Evolutionary conservation across 2,797 vertebrate genomes (phyloP).

Genomic region (Poecile montanus): DNA sequence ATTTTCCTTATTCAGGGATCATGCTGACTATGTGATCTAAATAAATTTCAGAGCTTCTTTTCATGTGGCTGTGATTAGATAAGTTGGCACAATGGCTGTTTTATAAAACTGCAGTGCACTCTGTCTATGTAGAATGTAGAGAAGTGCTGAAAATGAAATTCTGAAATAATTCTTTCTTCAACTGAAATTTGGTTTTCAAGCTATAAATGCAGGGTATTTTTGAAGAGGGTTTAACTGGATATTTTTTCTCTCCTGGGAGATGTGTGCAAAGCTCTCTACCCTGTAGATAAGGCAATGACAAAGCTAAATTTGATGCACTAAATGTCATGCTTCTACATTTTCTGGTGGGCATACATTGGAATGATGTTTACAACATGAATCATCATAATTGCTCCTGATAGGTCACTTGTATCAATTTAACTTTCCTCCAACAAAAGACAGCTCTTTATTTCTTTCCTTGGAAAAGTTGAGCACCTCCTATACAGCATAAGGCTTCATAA

Average conservation of each 20-base stretch:
- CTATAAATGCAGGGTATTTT: not conserved
- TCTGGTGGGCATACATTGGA: not conserved
- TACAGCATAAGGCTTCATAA: not conserved
- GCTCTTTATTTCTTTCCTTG: not conserved
- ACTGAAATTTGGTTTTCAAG: not conserved
- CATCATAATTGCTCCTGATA: slow-evolving; percentile 21
- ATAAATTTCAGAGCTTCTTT: slow-evolving; percentile 42
- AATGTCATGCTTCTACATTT: slow-evolving; percentile 4
- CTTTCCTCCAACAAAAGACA: not conserved
- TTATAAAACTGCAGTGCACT: not conserved
- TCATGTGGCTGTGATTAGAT: slow-evolving; percentile 39
- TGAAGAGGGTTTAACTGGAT: not conserved
- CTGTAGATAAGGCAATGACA: not conserved
- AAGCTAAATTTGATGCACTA: slow-evolving; percentile 3
- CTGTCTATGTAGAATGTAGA: not conserved
- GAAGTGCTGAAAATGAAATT: not conserved
- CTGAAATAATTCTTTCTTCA: not conserved
- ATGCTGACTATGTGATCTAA: slow-evolving; percentile 48
- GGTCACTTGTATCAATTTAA: slow-evolving; percentile 30
- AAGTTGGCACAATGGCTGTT: not conserved
- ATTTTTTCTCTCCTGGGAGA: not conserved
- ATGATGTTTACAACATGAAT: slow-evolving; percentile 22
- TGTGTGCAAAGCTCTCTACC: not conserved
- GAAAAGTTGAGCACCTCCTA: not conserved
- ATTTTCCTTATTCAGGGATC: slow-evolving; percentile 11